These are phyloP conservation scores for Pomacea canaliculata DNA, from an alignment of 2,888 invertebrate species.

Conservation along the genomic window DNA sequence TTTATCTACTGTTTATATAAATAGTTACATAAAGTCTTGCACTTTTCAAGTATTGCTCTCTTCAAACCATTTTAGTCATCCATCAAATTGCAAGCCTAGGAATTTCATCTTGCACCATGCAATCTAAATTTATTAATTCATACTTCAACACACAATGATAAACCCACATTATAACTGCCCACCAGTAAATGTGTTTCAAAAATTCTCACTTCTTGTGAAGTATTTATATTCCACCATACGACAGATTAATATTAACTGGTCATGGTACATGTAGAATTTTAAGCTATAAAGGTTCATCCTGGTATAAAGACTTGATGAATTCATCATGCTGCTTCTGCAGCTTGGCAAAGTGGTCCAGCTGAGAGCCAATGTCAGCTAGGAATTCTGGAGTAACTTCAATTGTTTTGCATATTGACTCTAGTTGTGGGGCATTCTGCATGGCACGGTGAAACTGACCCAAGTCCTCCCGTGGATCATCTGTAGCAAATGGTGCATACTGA, in stretches of 20 bases:
- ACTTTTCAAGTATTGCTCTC: no score
- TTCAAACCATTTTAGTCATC: no score
- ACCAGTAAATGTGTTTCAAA: no score
- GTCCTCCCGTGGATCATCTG: slow-evolving; percentile 77
- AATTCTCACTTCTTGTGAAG: no score
- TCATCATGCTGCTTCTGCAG: slow-evolving; percentile 79
- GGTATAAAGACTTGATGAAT: slow-evolving; percentile 79
- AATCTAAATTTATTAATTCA: no score
- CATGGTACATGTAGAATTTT: not conserved
- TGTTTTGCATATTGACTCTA: slow-evolving; percentile 80
- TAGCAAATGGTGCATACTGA: slow-evolving; percentile 86
- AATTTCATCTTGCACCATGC: no score
- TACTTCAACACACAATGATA: no score
- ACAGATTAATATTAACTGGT: not conserved
- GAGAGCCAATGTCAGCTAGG: slow-evolving; percentile 1
- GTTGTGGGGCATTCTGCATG: slow-evolving; percentile 82
- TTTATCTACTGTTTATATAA: no score
- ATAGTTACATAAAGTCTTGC: no score
- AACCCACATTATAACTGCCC: no score
- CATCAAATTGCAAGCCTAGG: no score
- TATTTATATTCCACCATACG: not conserved
- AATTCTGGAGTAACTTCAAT: slow-evolving; percentile 70
- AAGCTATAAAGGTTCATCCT: not conserved
- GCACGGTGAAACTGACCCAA: slow-evolving; percentile 84
- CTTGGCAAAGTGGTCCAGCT: slow-evolving; percentile 4